phyloP scores from a whole-genome alignment of 2,888 invertebrate genomes.

The Nymphalis polychloros region DNA sequence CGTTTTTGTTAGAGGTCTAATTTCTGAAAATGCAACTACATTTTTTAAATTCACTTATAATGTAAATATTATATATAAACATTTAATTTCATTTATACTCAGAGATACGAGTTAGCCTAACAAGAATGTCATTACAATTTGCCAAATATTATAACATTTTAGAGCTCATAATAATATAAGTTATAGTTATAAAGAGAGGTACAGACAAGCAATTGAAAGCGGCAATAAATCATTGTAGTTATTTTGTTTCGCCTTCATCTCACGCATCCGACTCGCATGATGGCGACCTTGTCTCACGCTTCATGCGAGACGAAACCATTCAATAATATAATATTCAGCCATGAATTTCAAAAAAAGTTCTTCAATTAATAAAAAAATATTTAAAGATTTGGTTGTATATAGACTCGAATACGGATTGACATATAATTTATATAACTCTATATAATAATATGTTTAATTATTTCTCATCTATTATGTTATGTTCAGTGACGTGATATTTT shows the following conservation, averaged over 20 bases:
- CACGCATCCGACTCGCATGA: constrained; percentile 21
- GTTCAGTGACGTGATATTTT: too few relatives aligned
- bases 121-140: background rate
- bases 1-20: too few relatives aligned
- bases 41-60: too few relatives aligned
- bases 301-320: constrained; percentile 10
- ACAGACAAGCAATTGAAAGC: constrained; percentile 24
- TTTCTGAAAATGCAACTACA: too few relatives aligned
- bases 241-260: constrained; percentile 34
- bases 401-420: too few relatives aligned
- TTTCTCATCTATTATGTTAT: too few relatives aligned
- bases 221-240: constrained; percentile 32
- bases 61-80: too few relatives aligned
- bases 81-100: too few relatives aligned
- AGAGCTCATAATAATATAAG: constrained; percentile 1
- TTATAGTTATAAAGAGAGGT: background rate
- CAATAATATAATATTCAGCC: background rate
- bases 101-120: background rate
- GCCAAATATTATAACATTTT: background rate
- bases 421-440: too few relatives aligned
- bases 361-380: too few relatives aligned
- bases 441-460: too few relatives aligned
- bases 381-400: too few relatives aligned
- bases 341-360: background rate
- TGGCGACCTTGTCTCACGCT: constrained; percentile 29